Base-by-base conservation (phyloP, 2,113 vertebrate genomes). In the Myotis lucifugus region DNA sequence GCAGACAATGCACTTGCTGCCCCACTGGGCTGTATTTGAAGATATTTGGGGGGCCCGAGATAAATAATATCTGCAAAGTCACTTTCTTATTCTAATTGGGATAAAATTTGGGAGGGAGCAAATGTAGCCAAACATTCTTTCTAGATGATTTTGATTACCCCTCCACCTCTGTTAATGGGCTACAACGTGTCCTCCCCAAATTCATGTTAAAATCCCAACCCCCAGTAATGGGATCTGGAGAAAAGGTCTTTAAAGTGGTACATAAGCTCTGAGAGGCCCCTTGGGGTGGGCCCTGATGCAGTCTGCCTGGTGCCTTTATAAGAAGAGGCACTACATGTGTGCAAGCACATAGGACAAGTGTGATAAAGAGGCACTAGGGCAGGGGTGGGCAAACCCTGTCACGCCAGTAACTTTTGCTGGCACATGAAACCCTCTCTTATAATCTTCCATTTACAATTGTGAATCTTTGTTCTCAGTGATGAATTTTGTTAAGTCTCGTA, bases 281-380 rank as follows among this genome's bases (percentile, higher is more conserved):
- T 59, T 29, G 61, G 15, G 2, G 0, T 34, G 18, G 27, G 23
- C 14, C 25, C 54, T 40, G 21, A 29, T 66, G 25, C 46, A 34
- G 1, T 37, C 46, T 13, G 25, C 79, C 37, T 48, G 13, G 11
- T 9, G 6, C 67, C 29, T 32, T 87, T 82, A 19, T 17, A 37
- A 82, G 61, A 72, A 56, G 37, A 40, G 42, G 27, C 11, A 29
- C 3, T 40, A 21, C 0, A 1, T 6, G 2, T 3, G 1, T 1
- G 50, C 3, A 40, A 13, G 13, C 23, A 23, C 12, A 23, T 52
- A 29, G 12, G 8, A 66, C 15, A 42, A 5, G 32, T 0, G 3
- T 6, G 8, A 11, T 18, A 29, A 66, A 48, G 25, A 46, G n/a
- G 32, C 10, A 76, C 70, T 59, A 48, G 18, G 18, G 3, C 37